Conservation (phyloP, 2,797 vertebrate genomes). For the Mormyrops attenuatus region DNA sequence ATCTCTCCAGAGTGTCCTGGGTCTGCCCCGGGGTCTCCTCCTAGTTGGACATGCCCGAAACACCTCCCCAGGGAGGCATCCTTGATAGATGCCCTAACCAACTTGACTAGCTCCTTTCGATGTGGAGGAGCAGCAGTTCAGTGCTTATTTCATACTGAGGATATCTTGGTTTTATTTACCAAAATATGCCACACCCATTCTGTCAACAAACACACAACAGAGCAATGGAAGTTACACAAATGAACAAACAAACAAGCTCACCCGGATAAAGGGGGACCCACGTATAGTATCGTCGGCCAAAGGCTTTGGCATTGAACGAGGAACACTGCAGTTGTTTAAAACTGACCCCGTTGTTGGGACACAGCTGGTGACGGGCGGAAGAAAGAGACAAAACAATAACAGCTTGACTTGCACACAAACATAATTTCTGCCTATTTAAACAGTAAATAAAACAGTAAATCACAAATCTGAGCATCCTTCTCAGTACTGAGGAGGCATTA, state of each 20-base stretch:
- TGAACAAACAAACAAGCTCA: slow-evolving; percentile 37
- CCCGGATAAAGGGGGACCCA: slow-evolving; percentile 85
- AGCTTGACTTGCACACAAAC: neutral
- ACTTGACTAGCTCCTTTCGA: neutral
- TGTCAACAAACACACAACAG: neutral
- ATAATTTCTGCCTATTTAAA: neutral
- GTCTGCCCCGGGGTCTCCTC: neutral
- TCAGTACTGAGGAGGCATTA: neutral
- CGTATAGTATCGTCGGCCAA: slow-evolving; percentile 70
- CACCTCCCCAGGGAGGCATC: neutral
- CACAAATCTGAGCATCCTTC: neutral
- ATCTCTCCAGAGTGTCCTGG: neutral
- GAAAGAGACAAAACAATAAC: slow-evolving; percentile 21
- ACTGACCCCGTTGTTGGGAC: slow-evolving; percentile 70
- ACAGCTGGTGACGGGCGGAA: slow-evolving; percentile 57
- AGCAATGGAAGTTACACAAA: neutral
- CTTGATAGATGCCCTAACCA: neutral
- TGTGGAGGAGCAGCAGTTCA: neutral
- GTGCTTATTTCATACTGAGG: neutral
- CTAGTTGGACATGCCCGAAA: neutral
- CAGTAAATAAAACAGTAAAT: neutral
- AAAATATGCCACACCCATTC: neutral
- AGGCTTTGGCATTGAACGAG: slow-evolving; percentile 79
- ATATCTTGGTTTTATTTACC: neutral
- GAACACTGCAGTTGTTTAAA: slow-evolving; percentile 86